Base-by-base conservation (phyloP, 2,113 vertebrate species). In the Melospiza melodia region DNA sequence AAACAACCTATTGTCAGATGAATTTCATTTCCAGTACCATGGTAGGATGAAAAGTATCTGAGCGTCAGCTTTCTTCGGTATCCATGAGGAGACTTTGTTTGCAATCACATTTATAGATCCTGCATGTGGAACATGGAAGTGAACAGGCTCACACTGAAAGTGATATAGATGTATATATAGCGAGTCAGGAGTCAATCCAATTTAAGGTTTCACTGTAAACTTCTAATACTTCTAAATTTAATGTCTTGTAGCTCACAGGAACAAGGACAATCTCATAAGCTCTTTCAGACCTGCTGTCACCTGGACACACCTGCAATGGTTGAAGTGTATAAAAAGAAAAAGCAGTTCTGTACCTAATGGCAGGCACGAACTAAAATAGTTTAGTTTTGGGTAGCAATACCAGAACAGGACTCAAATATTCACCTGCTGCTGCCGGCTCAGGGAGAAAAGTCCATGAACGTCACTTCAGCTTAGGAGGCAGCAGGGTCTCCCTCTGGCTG, bases 1-100 rank as follows among this genome's bases (percentile, higher is more conserved):
- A 84, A 94, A 84, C 67, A 81, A 88, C 31, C 51, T 84, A 46
- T 22, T 3, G 1, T 49, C 72, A 90, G 84, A 67, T 89, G 33
- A 79, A 90, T 94, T 94, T 75, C 3, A 66, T 90, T 92, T 95
- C 73, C 89, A 93, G 52, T 93, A 90, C 94, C 87, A 95, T 96
- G 95, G 96, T 96, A 97, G 92, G 93, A 97, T 94, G 89, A 95
- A 96, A 94, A 95, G 65, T 61, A 52, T 72, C 75, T 79, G 86
- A 91, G 58, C 6, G 8, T 79, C 58, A 48, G n/a, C 57, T 48
- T 86, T 85, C 48, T 90, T 73, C 86, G 6, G 44, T 27, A 63
- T 59, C 74, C 62, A 35, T 1, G 17, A 63, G 58, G 46, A 78
- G 44, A 57, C 86, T 67, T 52, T 19, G 28, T 37, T 66, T 55